Percentiles rank a stretch among this genome's conserved stretches.
phyloP scores from a whole-genome alignment of 2,888 invertebrate species.

The Mesorhabditis spiculigera region DNA sequence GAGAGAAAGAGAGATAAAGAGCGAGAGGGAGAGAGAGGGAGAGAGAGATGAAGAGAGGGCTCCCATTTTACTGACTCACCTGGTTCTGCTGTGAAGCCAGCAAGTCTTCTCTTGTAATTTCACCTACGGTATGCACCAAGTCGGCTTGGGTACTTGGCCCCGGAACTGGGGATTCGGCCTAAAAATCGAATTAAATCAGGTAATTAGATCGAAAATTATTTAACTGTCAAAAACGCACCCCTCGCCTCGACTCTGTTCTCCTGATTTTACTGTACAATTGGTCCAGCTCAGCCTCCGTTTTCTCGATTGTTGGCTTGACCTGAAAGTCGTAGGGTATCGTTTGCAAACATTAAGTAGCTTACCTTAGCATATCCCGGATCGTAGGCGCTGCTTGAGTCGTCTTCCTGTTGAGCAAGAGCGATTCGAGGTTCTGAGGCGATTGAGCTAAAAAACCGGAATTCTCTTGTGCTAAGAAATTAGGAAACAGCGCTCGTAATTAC shows the following conservation, averaged over 20 bases:
- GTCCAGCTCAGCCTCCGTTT: constrained; percentile 37
- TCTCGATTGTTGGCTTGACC: constrained; percentile 20
- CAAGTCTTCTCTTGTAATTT: neutral
- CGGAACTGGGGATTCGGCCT: neutral
- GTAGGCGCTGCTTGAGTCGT: constrained; percentile 40
- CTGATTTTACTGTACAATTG: constrained; percentile 28
- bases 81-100: too few species aligned
- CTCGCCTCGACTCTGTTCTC: neutral
- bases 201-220: neutral
- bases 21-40: too few species aligned
- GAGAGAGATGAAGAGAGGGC: too few species aligned
- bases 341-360: constrained; percentile 9
- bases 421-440: constrained; percentile 42
- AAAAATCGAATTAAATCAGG: neutral
- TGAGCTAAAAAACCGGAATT: constrained; percentile 30
- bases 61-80: too few species aligned
- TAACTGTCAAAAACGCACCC: neutral
- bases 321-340: neutral
- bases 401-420: constrained; percentile 17
- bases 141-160: neutral
- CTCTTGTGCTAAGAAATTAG: constrained; percentile 6
- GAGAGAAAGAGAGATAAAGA: too few species aligned
- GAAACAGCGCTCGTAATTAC: neutral
- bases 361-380: constrained; percentile 52
- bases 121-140: neutral